A percentile compares a stretch with the other conserved stretches of the same genome.
phyloP scores from a whole-genome alignment of 1,140 invertebrate species.

The Uloborus diversus region DNA sequence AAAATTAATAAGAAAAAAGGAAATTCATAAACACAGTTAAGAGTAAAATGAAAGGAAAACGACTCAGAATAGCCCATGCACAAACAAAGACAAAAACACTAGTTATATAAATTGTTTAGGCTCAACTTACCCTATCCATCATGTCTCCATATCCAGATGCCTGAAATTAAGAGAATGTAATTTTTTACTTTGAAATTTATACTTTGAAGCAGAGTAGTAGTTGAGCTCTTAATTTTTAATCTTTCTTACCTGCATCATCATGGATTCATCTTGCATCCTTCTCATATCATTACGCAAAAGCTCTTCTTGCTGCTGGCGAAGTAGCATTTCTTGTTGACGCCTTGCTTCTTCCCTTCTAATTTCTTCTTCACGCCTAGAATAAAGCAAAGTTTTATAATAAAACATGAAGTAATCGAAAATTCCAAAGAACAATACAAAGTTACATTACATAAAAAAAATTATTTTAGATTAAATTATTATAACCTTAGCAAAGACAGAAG shows the following conservation, averaged over 20 bases:
- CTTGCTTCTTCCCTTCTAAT: slow-evolving; percentile 81
- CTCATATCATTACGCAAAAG: slow-evolving; percentile 70
- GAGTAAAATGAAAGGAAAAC: too few relatives aligned
- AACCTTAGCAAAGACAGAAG: too few relatives aligned
- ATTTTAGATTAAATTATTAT: too few relatives aligned
- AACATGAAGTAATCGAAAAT: too few relatives aligned
- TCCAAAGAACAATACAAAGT: too few relatives aligned
- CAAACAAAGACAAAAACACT: too few relatives aligned
- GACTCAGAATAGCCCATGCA: too few relatives aligned
- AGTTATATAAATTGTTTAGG: background rate
- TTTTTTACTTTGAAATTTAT: background rate
- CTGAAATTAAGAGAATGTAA: background rate
- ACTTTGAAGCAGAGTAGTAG: background rate
- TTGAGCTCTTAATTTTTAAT: background rate
- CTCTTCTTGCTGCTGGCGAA: slow-evolving; percentile 83
- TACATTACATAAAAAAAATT: too few relatives aligned
- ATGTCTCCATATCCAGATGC: slow-evolving; percentile 18
- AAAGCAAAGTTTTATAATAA: background rate
- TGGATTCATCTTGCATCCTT: slow-evolving; percentile 34
- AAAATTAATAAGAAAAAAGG: too few relatives aligned
- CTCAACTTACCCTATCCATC: slow-evolving; percentile 34
- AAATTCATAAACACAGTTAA: too few relatives aligned
- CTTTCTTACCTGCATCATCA: slow-evolving; percentile 34
- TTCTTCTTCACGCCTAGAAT: slow-evolving; percentile 60
- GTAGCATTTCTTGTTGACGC: slow-evolving; percentile 79